Percentiles rank a stretch among this genome's conserved stretches.
Conservation (phyloP, 2,888 invertebrate species). For the Timema cristinae region DNA sequence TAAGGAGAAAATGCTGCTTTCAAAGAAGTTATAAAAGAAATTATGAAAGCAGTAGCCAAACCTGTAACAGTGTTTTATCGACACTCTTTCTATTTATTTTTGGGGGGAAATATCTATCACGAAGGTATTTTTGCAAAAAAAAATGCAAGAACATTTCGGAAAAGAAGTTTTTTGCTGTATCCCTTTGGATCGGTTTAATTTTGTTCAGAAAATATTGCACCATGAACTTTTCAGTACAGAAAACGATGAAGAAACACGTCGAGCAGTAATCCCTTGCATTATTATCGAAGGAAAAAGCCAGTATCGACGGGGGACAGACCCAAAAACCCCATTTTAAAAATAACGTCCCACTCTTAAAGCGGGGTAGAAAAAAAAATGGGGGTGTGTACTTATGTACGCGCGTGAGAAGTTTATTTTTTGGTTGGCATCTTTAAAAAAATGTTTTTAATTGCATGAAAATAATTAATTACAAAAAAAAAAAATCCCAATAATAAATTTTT, state of each 20-base stretch:
- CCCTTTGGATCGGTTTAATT: not conserved
- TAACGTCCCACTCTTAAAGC: too few species aligned
- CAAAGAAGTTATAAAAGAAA: not conserved
- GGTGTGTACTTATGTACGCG: too few species aligned
- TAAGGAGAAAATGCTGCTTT: not conserved
- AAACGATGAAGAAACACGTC: not conserved
- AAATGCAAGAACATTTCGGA: not conserved
- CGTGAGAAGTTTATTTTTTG: too few species aligned
- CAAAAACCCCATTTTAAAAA: too few species aligned
- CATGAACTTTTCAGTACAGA: not conserved
- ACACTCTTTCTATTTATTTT: not conserved
- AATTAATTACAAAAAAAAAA: not conserved
- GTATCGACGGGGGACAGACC: too few species aligned
- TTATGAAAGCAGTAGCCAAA: not conserved
- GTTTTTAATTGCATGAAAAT: not conserved
- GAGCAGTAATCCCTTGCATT: not conserved
- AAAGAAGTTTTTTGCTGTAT: not conserved
- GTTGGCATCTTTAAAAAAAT: too few species aligned
- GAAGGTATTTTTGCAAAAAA: not conserved
- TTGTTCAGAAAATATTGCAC: not conserved
- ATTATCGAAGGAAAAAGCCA: conserved; percentile 2
- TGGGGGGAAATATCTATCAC: not conserved
- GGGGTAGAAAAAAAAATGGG: too few species aligned
- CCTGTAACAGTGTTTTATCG: not conserved
- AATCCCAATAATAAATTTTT: not conserved